These are phyloP conservation scores for Lypha dubia DNA, from an alignment of 2,888 invertebrate species.

Conservation along the genomic window DNA sequence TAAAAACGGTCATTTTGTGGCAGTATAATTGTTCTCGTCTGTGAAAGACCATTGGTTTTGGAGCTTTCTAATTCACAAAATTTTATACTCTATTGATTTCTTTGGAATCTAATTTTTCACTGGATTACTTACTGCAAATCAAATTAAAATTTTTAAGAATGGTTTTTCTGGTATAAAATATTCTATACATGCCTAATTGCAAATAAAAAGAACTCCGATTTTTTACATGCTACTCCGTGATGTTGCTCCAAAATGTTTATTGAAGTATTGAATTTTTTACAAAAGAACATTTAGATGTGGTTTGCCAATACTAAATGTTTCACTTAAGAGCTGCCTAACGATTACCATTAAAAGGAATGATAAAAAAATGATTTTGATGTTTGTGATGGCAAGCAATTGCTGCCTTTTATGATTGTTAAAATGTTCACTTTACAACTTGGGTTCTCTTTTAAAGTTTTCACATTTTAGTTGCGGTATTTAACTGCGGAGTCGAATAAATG, in stretches of 20 bases:
- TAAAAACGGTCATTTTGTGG: too few relatives aligned
- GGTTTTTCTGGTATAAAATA: too few relatives aligned
- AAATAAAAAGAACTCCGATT: background rate
- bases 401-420: conserved; percentile 23
- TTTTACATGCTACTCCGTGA: background rate
- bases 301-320: conserved; percentile 60
- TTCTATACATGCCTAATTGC: background rate
- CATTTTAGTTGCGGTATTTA: background rate
- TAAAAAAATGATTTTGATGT: conserved; percentile 27
- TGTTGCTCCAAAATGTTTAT: conserved; percentile 37
- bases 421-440: conserved; percentile 16
- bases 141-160: too few relatives aligned
- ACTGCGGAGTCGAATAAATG: background rate
- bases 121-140: too few relatives aligned
- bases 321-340: conserved; percentile 50
- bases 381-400: background rate
- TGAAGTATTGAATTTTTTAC: conserved; percentile 40
- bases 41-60: too few relatives aligned
- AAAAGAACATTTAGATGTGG: conserved; percentile 61
- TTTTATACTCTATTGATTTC: too few relatives aligned
- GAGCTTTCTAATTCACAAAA: too few relatives aligned
- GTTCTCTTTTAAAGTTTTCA: background rate
- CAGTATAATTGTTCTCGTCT: too few relatives aligned
- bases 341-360: conserved; percentile 44
- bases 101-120: too few relatives aligned